Evolutionary conservation across 1,140 invertebrate genomes (phyloP).

Genomic region (Papilio dardanus): DNA sequence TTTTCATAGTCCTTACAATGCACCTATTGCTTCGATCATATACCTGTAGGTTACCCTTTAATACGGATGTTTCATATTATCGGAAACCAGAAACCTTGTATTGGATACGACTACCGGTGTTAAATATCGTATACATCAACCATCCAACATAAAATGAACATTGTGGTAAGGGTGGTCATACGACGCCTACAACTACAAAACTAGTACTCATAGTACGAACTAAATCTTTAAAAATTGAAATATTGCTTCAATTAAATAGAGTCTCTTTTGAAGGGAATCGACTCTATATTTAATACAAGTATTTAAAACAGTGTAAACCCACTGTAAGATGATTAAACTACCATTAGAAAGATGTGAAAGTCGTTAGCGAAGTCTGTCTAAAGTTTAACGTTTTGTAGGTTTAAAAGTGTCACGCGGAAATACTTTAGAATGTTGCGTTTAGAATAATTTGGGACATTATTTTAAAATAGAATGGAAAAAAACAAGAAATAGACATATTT

Average conservation of each 20-base stretch:
- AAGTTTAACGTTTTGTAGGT: background rate
- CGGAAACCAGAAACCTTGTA: constrained; percentile 4
- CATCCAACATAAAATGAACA: background rate
- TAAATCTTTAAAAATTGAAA: no score
- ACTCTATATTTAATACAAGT: background rate
- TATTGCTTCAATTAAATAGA: no score
- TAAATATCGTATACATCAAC: background rate
- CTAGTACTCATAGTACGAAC: background rate
- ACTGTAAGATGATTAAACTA: background rate
- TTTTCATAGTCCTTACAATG: no score
- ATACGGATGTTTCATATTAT: background rate
- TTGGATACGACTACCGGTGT: background rate
- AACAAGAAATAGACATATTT: background rate
- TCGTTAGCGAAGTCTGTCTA: background rate
- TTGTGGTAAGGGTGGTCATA: background rate
- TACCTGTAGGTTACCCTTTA: background rate
- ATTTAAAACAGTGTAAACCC: background rate
- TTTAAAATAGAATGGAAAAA: background rate
- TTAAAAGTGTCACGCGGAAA: background rate
- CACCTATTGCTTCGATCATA: no score
- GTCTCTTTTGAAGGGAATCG: background rate
- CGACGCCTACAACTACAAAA: no score
- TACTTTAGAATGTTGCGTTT: constrained; percentile 19
- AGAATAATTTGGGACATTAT: background rate
- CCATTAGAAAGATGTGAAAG: background rate